Base-by-base conservation (phyloP, 1,140 invertebrate genomes). In the Cyphomyrmex costatus region DNA sequence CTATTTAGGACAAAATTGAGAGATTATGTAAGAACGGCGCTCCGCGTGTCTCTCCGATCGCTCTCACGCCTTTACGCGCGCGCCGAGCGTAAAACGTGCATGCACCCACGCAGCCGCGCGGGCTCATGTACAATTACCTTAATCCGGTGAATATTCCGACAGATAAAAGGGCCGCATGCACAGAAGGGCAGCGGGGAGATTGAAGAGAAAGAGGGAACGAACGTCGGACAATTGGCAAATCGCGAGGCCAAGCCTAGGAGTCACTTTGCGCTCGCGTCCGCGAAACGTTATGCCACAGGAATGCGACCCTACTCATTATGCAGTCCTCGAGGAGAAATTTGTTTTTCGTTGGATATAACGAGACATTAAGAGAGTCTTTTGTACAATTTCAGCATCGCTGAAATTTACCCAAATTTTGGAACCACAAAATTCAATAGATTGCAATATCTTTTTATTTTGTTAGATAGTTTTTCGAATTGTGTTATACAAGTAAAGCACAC, bases 111-210 rank as follows among this genome's bases (percentile, higher is more conserved):
- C 73, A 89, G 73, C 70, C 80, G 79, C 80, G 86, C 88, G 84
- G 85, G 79, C 65, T 68, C 70, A 30, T 30, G 61, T 78, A 46
- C 93, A 95, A 95, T 94, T 95, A 95, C 92, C 93, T 94, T 94
- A 94, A 95, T 95, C 92, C 93, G 91, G 93, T 95, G 93, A 95
- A 95, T 95, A 94, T 95, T 94, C 92, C 90, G 88, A 88, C 84
- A 87, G 90, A 94, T 93, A 91, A 94, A 94, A 91, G 90, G 85
- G 86, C 86, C 83, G 86, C 61, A 58, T 73, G 65, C 42, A 58
- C 24, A 49, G 71, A 89, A 78, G 49, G 73, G 7, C 60, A 73
- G 33, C 36, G 27, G 7, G 24, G 53, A 24, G 19, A 30, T 12
- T 56, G 70, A 2, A 65, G 66, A 53, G 46, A 51, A 60, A 60